phyloP scores from a whole-genome alignment of 1,140 invertebrate genomes.

The Lerema accius region DNA sequence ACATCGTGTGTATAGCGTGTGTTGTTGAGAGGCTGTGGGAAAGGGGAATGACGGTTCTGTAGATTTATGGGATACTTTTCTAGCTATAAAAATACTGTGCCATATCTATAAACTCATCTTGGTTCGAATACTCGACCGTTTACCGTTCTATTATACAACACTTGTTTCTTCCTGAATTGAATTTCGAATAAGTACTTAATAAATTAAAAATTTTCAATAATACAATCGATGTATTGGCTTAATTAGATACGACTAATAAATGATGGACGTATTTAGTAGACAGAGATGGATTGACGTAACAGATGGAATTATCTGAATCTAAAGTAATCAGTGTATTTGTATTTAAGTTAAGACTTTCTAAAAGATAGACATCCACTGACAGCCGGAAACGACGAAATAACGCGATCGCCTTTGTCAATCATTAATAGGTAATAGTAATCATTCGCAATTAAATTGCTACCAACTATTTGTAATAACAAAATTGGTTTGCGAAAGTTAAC shows the following conservation, averaged over 20 bases:
- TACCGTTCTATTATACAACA: too few relatives aligned
- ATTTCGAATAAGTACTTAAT: too few relatives aligned
- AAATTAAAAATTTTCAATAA: too few relatives aligned
- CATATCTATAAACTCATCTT: too few relatives aligned
- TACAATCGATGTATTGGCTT: too few relatives aligned
- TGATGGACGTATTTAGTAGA: background rate
- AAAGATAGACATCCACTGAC: constrained; percentile 5
- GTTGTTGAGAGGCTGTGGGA: constrained; percentile 45
- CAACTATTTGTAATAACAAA: constrained; percentile 25
- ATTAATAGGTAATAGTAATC: constrained; percentile 14
- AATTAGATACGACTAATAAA: background rate
- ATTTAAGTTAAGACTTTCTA: background rate
- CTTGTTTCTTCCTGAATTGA: background rate
- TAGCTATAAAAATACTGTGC: constrained; percentile 7
- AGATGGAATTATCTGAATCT: background rate
- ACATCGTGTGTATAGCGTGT: constrained; percentile 30
- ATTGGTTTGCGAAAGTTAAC: constrained; percentile 17
- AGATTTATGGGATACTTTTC: constrained; percentile 38
- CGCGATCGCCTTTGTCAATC: constrained; percentile 24
- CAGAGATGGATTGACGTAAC: background rate
- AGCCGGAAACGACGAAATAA: background rate
- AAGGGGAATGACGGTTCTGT: constrained; percentile 45
- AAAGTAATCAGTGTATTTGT: background rate
- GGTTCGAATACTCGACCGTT: too few relatives aligned
- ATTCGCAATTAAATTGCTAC: constrained; percentile 23